Conservation (phyloP, 1,140 invertebrate species). For the Drosophila insularis region DNA sequence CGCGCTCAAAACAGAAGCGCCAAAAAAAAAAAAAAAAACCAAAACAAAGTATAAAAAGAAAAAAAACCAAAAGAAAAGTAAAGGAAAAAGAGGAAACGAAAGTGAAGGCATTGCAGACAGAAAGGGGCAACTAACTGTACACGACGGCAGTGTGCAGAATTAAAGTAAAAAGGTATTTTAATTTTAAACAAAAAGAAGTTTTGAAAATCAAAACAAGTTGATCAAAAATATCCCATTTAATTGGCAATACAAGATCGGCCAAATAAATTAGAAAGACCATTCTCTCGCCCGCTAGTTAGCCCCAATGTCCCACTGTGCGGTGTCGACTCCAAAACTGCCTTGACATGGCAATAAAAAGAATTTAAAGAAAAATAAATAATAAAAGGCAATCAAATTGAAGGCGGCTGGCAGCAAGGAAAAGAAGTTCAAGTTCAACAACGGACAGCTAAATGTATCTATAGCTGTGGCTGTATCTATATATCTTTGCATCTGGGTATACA, state of each 20-base stretch:
- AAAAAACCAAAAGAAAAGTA: conserved; percentile 27
- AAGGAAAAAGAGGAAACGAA: conserved; percentile 36
- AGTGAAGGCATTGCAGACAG: conserved; percentile 23
- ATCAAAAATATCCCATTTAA: not conserved
- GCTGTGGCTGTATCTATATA: conserved; percentile 33
- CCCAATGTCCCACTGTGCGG: conserved; percentile 1
- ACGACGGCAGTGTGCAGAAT: not conserved
- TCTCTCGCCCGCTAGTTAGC: too few relatives aligned
- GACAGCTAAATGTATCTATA: conserved; percentile 40
- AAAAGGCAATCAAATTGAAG: conserved; percentile 61
- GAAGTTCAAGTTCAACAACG: conserved; percentile 75
- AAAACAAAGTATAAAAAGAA: conserved; percentile 7
- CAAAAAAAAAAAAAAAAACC: conserved; percentile 43
- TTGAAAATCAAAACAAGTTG: conserved; percentile 48
- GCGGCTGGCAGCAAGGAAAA: conserved; percentile 43
- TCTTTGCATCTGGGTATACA: conserved; percentile 38
- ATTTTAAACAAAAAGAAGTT: not conserved
- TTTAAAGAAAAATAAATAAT: conserved; percentile 77
- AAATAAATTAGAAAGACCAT: too few relatives aligned
- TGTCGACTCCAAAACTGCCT: conserved; percentile 38
- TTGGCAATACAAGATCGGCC: too few relatives aligned
- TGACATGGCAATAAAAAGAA: conserved; percentile 74
- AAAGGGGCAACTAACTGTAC: conserved; percentile 3
- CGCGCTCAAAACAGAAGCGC: conserved; percentile 73
- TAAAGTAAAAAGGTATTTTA: not conserved